Base-by-base conservation (phyloP, 2,888 invertebrate species). In the Axea sp. region DNA sequence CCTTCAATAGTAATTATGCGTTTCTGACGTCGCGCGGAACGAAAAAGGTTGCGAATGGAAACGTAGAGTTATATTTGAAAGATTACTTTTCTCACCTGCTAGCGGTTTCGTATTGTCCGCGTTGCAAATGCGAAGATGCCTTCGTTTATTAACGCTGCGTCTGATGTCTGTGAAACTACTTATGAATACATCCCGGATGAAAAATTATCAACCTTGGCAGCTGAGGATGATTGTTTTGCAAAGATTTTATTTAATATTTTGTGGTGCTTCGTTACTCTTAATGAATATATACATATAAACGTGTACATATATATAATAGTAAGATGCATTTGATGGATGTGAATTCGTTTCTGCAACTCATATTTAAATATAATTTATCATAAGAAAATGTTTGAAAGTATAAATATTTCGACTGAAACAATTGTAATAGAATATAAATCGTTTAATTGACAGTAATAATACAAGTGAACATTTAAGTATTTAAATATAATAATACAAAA, bases 1-100 rank as follows among this genome's bases (percentile, higher is more conserved):
- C 14, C 41, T 62, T 62, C 49, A 41, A 41, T 31, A 51, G 51
- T 49, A 62, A 49, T 49, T 49, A 62, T 39, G 15, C 33, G 28
- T 39, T 37, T n/a, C 3, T 11, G 28, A 6, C 28, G 26, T 24
- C 9, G 39, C 24, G 49, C 30, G 37, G n/a, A n/a, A 60, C 28
- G 37, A 37, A 47, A 47, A 30, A 62, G 31, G 24, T 24, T 33
- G 41, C 37, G 31, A 24, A 47, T 31, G 30, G 22, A 60, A 22
- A 45, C 47, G 35, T 14, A 30, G 55, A 15, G 45, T 12, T 24
- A 11, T 43, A 51, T 64, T 64, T 43, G 51, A 64, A 64, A 64
- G 51, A 64, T 64, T 64, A 55, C 55, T 45, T 53, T 43, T 11
- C 22, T 53, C 55, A 37, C 65, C 53, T 37, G 51, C 26, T 7